Evolutionary conservation across 2,113 vertebrate genomes (phyloP), one percentile per base, ranked within the genome.

Genomic region (Emydura subglobosa): DNA sequence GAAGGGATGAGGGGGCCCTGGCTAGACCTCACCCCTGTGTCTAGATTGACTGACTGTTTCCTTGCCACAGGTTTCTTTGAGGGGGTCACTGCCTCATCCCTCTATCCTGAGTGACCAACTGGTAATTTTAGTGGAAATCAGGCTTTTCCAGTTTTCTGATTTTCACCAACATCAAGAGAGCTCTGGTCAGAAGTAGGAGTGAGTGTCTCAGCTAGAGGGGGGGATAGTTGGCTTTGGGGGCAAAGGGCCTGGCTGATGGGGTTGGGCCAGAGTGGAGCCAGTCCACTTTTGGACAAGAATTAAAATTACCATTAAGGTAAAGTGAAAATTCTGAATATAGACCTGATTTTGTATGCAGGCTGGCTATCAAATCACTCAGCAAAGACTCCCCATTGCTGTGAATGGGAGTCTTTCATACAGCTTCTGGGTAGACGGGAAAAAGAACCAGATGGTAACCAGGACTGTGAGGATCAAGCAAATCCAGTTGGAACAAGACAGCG

Each of bases 331-430:
- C 94, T 95, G 76, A 96, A 4, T 85, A 3, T 79, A 79, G 94
- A 89, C 25, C 7, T 85, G 86, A 29, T 97, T 94, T 94, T 97
- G 83, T 87, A 39, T 95, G 90, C 97, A 99, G 99, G 99, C 99
- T 11, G 99, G 99, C 95, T 99, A 99, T 98, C 99, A 99, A 97
- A 99, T 99, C 94, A 99, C 99, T 82, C 99, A 99, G 96, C 99
- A 99, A 90, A 98, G 99, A 95, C 97, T 98, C 95, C 99, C 99
- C 27, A 98, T 99, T 7, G 99, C 99, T 0, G 98, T 99, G 76
- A 98, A 98, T 16, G 99, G 99, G 81, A 92, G 79, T 68, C 96
- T 99, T 93, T 97, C 93, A 0, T 99, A 99, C 97, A 98, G 97
- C 93, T 34, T 99, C 93, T 97, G 97, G 54, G 86, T 88, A 79